Conservation (phyloP, 2,888 invertebrate genomes). For the Liodrosophila aerea region DNA sequence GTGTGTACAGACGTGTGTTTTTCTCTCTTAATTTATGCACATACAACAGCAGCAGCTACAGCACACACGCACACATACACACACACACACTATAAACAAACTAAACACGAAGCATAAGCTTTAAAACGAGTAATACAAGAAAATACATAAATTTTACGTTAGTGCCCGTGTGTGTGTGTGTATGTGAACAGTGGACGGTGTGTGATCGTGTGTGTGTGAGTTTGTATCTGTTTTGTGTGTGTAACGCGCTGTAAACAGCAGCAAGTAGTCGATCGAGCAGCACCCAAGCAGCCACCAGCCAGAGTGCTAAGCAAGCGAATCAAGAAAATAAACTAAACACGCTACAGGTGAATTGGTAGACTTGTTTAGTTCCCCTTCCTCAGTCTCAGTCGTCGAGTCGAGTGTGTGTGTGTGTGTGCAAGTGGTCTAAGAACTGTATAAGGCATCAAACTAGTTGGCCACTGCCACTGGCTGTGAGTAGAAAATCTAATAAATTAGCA, state of each 20-base stretch:
- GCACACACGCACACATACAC: slow-evolving; percentile 33
- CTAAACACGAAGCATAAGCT: slow-evolving; percentile 64
- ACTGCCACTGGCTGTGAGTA: slow-evolving; percentile 25
- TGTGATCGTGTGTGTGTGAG: slow-evolving; percentile 7
- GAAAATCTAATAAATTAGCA: slow-evolving; percentile 69
- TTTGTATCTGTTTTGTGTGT: slow-evolving; percentile 26
- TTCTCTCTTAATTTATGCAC: slow-evolving; percentile 71
- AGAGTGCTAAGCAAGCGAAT: slow-evolving; percentile 47
- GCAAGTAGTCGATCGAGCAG: slow-evolving; percentile 49
- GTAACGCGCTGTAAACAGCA: slow-evolving; percentile 64
- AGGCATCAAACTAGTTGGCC: slow-evolving; percentile 48
- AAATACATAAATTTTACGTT: slow-evolving; percentile 60
- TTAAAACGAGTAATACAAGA: slow-evolving; percentile 74
- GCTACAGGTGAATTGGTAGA: slow-evolving; percentile 73
- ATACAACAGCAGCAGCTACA: slow-evolving; percentile 48
- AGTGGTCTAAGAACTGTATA: slow-evolving; percentile 54
- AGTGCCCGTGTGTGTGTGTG: slow-evolving; percentile 28
- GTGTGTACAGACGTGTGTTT: slow-evolving; percentile 70
- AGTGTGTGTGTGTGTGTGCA: slow-evolving; percentile 28
- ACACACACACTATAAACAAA: slow-evolving; percentile 42
- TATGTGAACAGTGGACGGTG: slow-evolving; percentile 17
- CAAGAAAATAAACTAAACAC: slow-evolving; percentile 47
- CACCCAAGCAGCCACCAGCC: slow-evolving; percentile 47
- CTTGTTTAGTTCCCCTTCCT: slow-evolving; percentile 53
- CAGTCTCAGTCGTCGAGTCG: slow-evolving; percentile 34